Percentiles rank a stretch among this genome's conserved stretches.
These are phyloP conservation scores for Ascaphus truei DNA, from an alignment of 2,113 vertebrate genomes.

Conservation along the genomic window DNA sequence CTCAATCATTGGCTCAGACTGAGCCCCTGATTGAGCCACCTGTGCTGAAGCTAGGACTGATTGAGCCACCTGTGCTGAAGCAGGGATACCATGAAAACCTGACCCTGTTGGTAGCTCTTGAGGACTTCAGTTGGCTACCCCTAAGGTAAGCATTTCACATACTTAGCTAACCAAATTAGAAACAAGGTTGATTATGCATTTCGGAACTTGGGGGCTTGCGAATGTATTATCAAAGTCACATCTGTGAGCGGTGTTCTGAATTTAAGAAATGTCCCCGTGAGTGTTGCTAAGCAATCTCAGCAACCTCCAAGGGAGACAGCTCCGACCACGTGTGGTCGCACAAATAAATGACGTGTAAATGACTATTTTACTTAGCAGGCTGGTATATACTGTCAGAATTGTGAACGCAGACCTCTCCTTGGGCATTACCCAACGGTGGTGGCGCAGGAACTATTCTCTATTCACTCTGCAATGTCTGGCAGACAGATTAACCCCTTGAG, in stretches of 20 bases:
- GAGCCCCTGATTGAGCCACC: no score
- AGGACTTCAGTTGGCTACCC: no score
- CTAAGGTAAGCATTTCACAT: slow-evolving; percentile 20
- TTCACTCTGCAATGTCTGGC: no score
- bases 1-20: no score
- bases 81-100: no score
- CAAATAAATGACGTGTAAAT: slow-evolving; percentile 21
- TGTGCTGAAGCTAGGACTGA: no score
- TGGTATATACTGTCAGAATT: slow-evolving; percentile 1
- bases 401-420: slow-evolving; percentile 20
- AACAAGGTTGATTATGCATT: slow-evolving; percentile 36
- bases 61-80: no score
- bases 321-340: slow-evolving; percentile 39
- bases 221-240: slow-evolving; percentile 44
- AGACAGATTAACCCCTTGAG: no score
- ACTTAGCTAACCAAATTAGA: slow-evolving; percentile 31
- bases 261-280: slow-evolving; percentile 48
- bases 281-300: slow-evolving; percentile 62
- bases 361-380: slow-evolving; percentile 16
- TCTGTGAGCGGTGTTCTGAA: slow-evolving; percentile 47
- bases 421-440: no score
- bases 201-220: slow-evolving; percentile 37
- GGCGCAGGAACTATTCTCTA: no score
- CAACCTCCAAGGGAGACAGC: not conserved
- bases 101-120: no score